phyloP scores from a whole-genome alignment of 2,113 vertebrate species.

The Syngnathoides biaculeatus region DNA sequence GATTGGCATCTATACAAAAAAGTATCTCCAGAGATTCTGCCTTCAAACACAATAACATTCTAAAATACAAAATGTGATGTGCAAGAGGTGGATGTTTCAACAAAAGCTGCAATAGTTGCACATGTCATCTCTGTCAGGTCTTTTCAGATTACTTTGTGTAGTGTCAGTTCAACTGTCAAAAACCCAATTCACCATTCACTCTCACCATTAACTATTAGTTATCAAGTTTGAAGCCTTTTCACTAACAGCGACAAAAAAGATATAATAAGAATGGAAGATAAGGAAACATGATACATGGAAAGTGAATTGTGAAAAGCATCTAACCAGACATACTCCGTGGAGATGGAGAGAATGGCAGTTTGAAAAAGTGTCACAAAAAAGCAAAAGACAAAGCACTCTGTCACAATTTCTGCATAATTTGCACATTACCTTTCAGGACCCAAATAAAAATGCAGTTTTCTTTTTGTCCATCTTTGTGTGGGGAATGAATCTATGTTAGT shows the following conservation, averaged over 20 bases:
- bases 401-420: slow-evolving; percentile 46
- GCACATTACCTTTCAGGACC: slow-evolving; percentile 46
- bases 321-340: slow-evolving; percentile 31
- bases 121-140: slow-evolving; percentile 12
- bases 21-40: slow-evolving; percentile 12
- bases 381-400: slow-evolving; percentile 47
- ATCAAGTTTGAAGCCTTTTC: slow-evolving; percentile 34
- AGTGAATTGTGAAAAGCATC: slow-evolving; percentile 40
- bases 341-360: slow-evolving; percentile 32
- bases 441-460: slow-evolving; percentile 41
- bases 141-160: slow-evolving; percentile 33
- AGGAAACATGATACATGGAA: slow-evolving; percentile 23
- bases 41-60: slow-evolving; percentile 29
- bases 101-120: slow-evolving; percentile 29
- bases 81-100: slow-evolving; percentile 15
- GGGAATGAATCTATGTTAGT: not conserved
- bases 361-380: slow-evolving; percentile 31
- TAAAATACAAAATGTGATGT: slow-evolving; percentile 3
- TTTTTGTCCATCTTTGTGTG: not conserved
- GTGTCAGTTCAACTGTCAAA: slow-evolving; percentile 31
- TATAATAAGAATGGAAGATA: not conserved
- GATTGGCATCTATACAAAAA: slow-evolving; percentile 41
- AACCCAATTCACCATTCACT: slow-evolving; percentile 15
- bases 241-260: slow-evolving; percentile 24
- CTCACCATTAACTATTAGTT: slow-evolving; percentile 22